phyloP scores from a whole-genome alignment of 92 coral and sea anemone genomes.

The Phenganax subtilis region DNA sequence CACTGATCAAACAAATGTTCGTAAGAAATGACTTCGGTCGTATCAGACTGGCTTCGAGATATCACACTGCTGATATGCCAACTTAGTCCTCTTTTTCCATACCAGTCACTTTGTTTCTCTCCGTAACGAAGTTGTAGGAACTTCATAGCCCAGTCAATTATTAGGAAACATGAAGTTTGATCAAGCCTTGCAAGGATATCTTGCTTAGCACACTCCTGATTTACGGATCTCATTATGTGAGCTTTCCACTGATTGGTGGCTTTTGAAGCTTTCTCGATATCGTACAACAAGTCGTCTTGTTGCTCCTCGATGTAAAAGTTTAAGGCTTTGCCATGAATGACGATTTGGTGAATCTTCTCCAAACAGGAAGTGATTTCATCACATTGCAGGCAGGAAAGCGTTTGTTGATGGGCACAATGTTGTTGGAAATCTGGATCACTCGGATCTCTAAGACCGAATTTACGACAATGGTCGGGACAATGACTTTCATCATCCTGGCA shows the following conservation, averaged over 20 bases:
- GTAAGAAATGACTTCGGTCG: too few species aligned
- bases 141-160: constrained; percentile 39
- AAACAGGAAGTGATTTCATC: not conserved
- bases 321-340: too few species aligned
- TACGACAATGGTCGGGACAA: not conserved
- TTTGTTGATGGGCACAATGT: not conserved
- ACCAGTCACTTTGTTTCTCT: too few species aligned
- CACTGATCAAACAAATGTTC: too few species aligned
- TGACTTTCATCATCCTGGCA: not conserved
- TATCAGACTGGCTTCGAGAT: too few species aligned
- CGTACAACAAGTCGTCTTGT: not conserved
- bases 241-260: too few species aligned
- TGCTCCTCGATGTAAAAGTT: too few species aligned
- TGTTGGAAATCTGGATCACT: not conserved
- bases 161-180: not conserved
- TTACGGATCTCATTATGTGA: not conserved
- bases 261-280: not conserved
- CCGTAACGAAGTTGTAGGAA: constrained; percentile 66
- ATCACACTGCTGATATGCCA: too few species aligned
- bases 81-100: too few species aligned
- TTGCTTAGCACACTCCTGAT: not conserved
- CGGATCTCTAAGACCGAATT: not conserved
- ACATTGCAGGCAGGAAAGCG: not conserved
- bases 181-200: not conserved
- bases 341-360: too few species aligned